Evolutionary conservation across 1,140 invertebrate species (phyloP).

Genomic region (Brachionus asplanchnoidis): DNA sequence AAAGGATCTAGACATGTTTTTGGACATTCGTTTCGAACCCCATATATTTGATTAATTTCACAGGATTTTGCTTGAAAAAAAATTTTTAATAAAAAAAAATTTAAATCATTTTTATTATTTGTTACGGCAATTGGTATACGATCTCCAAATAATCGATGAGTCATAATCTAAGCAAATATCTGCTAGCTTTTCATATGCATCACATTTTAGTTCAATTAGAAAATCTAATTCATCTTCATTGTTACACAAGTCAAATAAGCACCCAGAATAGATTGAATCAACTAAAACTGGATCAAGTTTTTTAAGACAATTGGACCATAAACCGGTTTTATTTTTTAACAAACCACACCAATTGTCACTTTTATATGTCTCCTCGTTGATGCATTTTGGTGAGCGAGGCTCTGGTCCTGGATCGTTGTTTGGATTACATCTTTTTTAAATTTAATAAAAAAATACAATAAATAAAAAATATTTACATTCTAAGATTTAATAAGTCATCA

Average conservation of each 20-base stretch:
- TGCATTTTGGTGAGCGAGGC: neutral
- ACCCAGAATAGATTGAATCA: neutral
- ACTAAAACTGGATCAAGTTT: neutral
- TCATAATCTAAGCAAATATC: neutral
- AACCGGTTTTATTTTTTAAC: neutral
- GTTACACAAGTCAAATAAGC: slow-evolving; percentile 11
- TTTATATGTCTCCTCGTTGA: neutral
- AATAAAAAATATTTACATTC: neutral
- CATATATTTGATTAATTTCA: neutral
- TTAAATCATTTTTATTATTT: neutral
- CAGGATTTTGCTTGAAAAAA: neutral
- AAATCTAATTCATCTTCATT: neutral
- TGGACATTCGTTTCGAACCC: neutral
- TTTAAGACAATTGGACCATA: neutral
- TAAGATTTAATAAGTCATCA: neutral
- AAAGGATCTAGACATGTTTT: slow-evolving; percentile 12
- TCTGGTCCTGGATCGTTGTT: neutral
- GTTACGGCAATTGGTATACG: neutral
- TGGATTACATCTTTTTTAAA: neutral
- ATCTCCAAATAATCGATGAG: neutral
- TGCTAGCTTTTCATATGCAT: neutral
- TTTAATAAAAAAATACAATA: neutral
- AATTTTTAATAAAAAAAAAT: neutral
- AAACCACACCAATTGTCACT: slow-evolving; percentile 26
- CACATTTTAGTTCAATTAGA: neutral